phyloP scores from a whole-genome alignment of 2,888 invertebrate species.

The Leptarthrus brevirostris region DNA sequence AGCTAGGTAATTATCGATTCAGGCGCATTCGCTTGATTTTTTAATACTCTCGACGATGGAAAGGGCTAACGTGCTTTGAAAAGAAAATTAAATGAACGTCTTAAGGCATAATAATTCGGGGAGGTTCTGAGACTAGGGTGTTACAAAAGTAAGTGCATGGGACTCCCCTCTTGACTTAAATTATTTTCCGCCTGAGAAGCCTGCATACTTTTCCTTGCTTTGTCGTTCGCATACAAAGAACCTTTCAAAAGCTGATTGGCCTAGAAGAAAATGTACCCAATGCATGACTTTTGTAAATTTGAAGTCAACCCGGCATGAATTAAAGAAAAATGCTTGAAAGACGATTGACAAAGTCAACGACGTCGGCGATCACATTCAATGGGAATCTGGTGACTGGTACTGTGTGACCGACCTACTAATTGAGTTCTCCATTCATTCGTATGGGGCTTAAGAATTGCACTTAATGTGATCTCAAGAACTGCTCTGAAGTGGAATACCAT shows the following conservation, averaged over 20 bases:
- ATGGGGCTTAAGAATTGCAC: not conserved
- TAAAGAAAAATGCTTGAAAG: not conserved
- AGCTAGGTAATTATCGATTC: slow-evolving; percentile 8
- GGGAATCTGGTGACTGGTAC: slow-evolving; percentile 7
- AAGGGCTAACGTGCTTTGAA: slow-evolving; percentile 14
- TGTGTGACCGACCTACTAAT: slow-evolving; percentile 22
- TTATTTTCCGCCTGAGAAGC: not conserved
- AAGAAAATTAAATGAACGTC: too few relatives aligned
- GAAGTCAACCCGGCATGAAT: not conserved
- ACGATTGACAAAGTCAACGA: not conserved
- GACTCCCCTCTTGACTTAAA: not conserved
- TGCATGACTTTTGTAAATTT: slow-evolving; percentile 27
- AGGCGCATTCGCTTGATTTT: not conserved
- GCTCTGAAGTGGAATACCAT: slow-evolving; percentile 32
- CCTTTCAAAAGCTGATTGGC: not conserved
- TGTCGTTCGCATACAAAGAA: not conserved
- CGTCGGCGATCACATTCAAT: not conserved
- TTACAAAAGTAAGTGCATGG: not conserved
- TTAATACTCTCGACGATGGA: not conserved
- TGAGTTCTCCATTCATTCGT: slow-evolving; percentile 25
- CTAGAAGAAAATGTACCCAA: not conserved
- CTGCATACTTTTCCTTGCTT: too few relatives aligned
- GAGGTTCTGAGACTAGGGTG: not conserved
- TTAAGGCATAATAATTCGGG: too few relatives aligned
- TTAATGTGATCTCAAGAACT: slow-evolving; percentile 39